Base-by-base conservation (phyloP, 2,113 vertebrate species). In the Phoxinus phoxinus region DNA sequence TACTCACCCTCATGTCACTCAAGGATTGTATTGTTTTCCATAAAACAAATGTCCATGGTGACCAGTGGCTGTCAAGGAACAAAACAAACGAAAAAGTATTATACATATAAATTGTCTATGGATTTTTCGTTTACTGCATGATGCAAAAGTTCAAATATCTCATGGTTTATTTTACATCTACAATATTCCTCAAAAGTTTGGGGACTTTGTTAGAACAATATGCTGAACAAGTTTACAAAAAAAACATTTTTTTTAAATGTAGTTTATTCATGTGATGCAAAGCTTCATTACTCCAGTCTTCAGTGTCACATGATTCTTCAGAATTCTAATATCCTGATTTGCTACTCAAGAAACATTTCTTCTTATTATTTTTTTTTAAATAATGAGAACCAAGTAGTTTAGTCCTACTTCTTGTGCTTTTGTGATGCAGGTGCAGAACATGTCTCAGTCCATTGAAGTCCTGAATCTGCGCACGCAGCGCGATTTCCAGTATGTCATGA, bases 401-500 rank as follows among this genome's bases (percentile, higher is more conserved):
- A 53, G 72, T 15, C 75, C 21, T 11, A 21, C 51, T 13, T 61
- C 4, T 17, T 90, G 87, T 69, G 79, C 27, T 8, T 87, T 89
- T 71, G 85, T 87, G 92, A 59, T 87, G 89, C 89, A 99, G 98
- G 98, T 99, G 85, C 98, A 99, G 93, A 99, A 99, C 89, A 99
- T 99, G 98, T 99, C 98, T 71, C 98, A 99, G 30, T 99, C 98
- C 84, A 99, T 99, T 81, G 98, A 99, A 93, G 97, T 99, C 84
- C 93, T 99, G 92, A 99, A 99, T 88, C 93, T 99, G 83, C 94
- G 98, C 32, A 99, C 98, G 30, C 97, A 99, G 94, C 97, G 98
- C 89, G 98, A 99, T 94, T 99, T 99, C 92, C 98, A 99, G 88
- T 99, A 99, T 27, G 98, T 99, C 91, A 96, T 99, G 91, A 99